These are phyloP conservation scores for Hyaena hyaena DNA, from an alignment of 2,113 vertebrate genomes.

Conservation along the genomic window DNA sequence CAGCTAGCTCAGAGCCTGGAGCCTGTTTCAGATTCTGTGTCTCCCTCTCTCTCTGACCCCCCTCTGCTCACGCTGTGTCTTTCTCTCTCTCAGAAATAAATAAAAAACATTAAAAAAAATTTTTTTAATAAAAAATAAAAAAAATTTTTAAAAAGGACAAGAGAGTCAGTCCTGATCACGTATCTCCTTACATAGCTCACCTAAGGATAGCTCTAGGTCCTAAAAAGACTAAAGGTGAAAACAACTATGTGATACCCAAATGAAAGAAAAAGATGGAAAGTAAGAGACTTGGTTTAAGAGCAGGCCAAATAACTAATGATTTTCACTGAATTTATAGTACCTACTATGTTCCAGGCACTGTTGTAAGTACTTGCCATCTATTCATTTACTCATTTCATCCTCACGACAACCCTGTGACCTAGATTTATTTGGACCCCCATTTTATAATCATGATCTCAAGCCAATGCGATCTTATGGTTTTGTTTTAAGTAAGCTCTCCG, in stretches of 20 bases:
- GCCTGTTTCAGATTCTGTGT: too few relatives aligned
- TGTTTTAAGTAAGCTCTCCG: background rate
- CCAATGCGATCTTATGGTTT: background rate
- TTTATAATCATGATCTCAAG: background rate
- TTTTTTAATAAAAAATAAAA: too few relatives aligned
- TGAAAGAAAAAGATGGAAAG: constrained; percentile 1
- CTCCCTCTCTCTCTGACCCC: too few relatives aligned
- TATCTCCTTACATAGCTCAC: background rate
- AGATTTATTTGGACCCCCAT: background rate
- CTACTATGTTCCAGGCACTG: background rate
- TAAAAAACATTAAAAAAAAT: too few relatives aligned
- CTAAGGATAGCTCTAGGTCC: background rate
- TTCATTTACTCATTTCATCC: background rate
- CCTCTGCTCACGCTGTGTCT: too few relatives aligned
- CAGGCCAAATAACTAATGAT: background rate
- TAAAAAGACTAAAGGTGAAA: background rate
- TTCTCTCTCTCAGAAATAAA: too few relatives aligned
- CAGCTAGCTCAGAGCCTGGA: too few relatives aligned
- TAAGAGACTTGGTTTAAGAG: background rate
- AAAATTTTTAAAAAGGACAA: background rate
- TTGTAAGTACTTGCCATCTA: background rate
- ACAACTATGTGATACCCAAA: constrained; percentile 18
- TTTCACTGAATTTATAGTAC: background rate
- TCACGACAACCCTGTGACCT: background rate
- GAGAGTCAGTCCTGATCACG: background rate